Conservation (phyloP, 2,113 vertebrate species). For the Anas platyrhynchos region DNA sequence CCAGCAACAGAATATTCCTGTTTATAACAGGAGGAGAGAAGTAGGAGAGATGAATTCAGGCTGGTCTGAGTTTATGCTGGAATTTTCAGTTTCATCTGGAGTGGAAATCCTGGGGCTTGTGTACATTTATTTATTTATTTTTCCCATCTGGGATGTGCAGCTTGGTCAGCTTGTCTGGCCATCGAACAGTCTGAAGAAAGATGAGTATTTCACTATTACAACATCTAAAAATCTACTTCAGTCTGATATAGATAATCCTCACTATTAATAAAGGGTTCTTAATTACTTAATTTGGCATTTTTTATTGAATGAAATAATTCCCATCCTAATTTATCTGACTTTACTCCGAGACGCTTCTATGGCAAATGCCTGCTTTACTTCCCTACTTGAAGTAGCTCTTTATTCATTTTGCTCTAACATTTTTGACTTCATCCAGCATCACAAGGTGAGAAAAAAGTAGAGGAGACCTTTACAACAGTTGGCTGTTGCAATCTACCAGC, state of each 20-base stretch:
- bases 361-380: background rate
- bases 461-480: background rate
- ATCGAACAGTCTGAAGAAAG: background rate
- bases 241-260: background rate
- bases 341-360: background rate
- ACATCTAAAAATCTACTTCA: background rate
- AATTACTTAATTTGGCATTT: slow-evolving; percentile 23
- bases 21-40: background rate
- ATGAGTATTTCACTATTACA: background rate
- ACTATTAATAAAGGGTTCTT: background rate
- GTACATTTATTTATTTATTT: background rate
- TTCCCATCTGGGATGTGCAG: background rate
- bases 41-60: background rate
- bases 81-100: background rate
- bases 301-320: slow-evolving; percentile 31
- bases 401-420: background rate
- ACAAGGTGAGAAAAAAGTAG: background rate
- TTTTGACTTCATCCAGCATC: background rate
- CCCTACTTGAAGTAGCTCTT: background rate
- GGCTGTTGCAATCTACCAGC: background rate
- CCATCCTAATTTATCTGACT: background rate
- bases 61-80: background rate
- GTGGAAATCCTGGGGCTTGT: background rate
- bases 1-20: background rate
- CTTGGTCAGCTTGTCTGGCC: background rate